Evolutionary conservation across 2,113 vertebrate species (phyloP).

Genomic region (Ovis aries): ARS-UI_Ramb_v3.0 NC_056072.1:59931501-59932000

Average conservation of each 20-base stretch:
- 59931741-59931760: fast-evolving
- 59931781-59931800: not conserved
- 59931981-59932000: constrained; percentile 84
- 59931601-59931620: not conserved
- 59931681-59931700: not conserved
- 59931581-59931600: not conserved
- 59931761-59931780: fast-evolving
- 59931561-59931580: not conserved
- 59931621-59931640: not conserved
- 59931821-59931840: not conserved
- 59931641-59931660: not conserved
- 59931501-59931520: not conserved
- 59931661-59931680: not conserved
- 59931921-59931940: constrained; percentile 82
- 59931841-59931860: constrained; percentile 72
- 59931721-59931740: not conserved
- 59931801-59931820: constrained; percentile 4
- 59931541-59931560: not conserved
- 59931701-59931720: not conserved
- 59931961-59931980: constrained; percentile 86
- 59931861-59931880: constrained; percentile 82
- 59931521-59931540: not conserved
- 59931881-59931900: constrained; percentile 85
- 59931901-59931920: constrained; percentile 81
- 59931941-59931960: constrained; percentile 86